Conservation (phyloP, 2,888 invertebrate species). For the Biston betularia region DNA sequence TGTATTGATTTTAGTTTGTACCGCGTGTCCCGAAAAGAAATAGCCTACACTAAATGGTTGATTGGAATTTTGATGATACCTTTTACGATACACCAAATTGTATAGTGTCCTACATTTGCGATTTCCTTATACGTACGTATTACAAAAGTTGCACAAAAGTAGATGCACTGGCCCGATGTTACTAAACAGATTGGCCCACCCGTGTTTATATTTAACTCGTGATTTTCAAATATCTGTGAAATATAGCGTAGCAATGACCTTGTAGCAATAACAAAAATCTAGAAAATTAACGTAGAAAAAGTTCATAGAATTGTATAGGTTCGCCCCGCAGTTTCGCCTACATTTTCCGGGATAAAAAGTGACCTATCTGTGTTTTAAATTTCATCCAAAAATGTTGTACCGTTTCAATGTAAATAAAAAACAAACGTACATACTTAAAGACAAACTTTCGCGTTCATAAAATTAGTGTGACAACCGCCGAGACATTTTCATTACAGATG, state of each 20-base stretch:
- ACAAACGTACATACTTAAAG: too few species aligned
- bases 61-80: neutral
- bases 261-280: neutral
- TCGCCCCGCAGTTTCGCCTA: too few species aligned
- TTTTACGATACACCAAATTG: slow-evolving; percentile 19
- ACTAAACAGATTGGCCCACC: slow-evolving; percentile 64
- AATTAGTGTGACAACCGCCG: too few species aligned
- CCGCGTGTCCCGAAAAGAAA: neutral
- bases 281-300: neutral
- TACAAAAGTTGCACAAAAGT: slow-evolving; percentile 61
- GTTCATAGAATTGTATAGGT: neutral
- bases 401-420: too few species aligned
- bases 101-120: slow-evolving; percentile 48
- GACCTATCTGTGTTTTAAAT: too few species aligned
- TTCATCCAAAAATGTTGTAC: too few species aligned
- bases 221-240: slow-evolving; percentile 24
- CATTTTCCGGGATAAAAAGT: too few species aligned
- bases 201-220: slow-evolving; percentile 48
- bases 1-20: neutral
- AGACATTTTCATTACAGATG: neutral
- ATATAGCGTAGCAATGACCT: slow-evolving; percentile 13
- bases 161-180: slow-evolving; percentile 63
- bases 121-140: slow-evolving; percentile 58
- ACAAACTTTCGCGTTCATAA: too few species aligned
- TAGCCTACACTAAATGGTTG: neutral